Evolutionary conservation across 2,797 vertebrate genomes (phyloP).

Genomic region (Taeniopygia guttata): DNA sequence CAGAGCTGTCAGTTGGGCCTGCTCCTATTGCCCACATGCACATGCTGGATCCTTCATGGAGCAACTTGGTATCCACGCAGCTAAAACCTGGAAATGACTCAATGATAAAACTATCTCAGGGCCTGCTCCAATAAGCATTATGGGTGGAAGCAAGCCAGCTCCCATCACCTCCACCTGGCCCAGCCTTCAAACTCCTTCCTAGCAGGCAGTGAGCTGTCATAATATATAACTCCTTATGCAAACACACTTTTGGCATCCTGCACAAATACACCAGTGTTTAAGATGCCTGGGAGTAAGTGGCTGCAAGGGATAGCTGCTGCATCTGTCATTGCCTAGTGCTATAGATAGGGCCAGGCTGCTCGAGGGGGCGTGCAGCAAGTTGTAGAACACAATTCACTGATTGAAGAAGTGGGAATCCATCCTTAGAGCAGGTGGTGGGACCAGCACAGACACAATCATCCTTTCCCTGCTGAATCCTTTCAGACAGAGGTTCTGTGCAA

Average conservation of each 20-base stretch:
- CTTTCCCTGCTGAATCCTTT: not conserved
- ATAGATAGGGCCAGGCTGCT: not conserved
- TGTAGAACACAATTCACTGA: not conserved
- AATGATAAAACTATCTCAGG: not conserved
- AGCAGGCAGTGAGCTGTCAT: constrained; percentile 5
- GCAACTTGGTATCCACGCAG: not conserved
- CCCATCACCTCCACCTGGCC: constrained; percentile 30
- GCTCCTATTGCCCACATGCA: not conserved
- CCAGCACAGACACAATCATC: not conserved
- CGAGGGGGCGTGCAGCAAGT: not conserved
- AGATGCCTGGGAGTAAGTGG: not conserved
- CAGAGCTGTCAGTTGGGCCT: not conserved
- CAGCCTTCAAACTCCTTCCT: not conserved
- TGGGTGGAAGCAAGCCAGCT: constrained; percentile 7
- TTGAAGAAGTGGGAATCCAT: not conserved
- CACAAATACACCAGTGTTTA: not conserved
- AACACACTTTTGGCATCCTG: not conserved
- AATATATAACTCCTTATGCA: not conserved
- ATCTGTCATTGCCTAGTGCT: not conserved
- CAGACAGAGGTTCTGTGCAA: not conserved
- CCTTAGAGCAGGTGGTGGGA: not conserved
- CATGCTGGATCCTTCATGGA: not conserved
- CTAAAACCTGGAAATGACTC: constrained; percentile 28
- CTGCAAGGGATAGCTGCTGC: not conserved
- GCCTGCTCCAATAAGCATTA: not conserved